These are phyloP conservation scores for Tortrix viridana DNA, from an alignment of 2,888 invertebrate genomes.

Conservation along the genomic window DNA sequence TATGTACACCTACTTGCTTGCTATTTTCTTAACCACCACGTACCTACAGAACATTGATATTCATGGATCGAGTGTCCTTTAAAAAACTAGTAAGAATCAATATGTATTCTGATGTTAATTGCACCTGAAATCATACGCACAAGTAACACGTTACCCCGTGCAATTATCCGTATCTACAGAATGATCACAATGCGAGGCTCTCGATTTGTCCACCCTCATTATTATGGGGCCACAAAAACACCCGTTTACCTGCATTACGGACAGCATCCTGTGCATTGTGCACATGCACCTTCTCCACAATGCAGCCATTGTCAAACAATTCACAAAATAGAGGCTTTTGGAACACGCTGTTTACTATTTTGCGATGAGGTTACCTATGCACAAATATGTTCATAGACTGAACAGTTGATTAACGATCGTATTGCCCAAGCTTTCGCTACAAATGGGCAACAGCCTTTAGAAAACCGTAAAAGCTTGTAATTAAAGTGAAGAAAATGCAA, in stretches of 20 bases:
- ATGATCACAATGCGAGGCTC: conserved; percentile 34
- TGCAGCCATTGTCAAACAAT: conserved; percentile 20
- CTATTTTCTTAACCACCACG: too few relatives aligned
- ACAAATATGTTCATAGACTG: conserved; percentile 10
- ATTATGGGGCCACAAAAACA: conserved; percentile 55
- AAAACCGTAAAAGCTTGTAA: conserved; percentile 2
- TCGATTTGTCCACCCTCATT: conserved; percentile 42
- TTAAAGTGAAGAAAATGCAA: conserved; percentile 26
- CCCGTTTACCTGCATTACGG: conserved; percentile 54
- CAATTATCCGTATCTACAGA: conserved; percentile 30
- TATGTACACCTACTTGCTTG: too few relatives aligned
- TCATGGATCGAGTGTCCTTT: too few relatives aligned
- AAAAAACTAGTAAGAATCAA: too few relatives aligned
- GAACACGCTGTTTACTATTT: conserved; percentile 14
- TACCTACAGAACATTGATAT: too few relatives aligned
- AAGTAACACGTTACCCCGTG: conserved; percentile 6
- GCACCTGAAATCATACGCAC: conserved; percentile 13
- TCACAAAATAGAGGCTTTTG: conserved; percentile 17
- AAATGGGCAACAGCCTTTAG: conserved; percentile 3
- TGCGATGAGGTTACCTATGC: not conserved
- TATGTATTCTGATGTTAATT: not conserved
- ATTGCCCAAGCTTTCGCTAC: not conserved
- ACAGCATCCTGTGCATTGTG: conserved; percentile 64
- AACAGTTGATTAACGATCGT: not conserved
- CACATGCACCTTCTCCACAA: conserved; percentile 32